These are phyloP conservation scores for Halcyon badia DNA, from an alignment of 2,797 vertebrate species.

Conservation along the genomic window DNA sequence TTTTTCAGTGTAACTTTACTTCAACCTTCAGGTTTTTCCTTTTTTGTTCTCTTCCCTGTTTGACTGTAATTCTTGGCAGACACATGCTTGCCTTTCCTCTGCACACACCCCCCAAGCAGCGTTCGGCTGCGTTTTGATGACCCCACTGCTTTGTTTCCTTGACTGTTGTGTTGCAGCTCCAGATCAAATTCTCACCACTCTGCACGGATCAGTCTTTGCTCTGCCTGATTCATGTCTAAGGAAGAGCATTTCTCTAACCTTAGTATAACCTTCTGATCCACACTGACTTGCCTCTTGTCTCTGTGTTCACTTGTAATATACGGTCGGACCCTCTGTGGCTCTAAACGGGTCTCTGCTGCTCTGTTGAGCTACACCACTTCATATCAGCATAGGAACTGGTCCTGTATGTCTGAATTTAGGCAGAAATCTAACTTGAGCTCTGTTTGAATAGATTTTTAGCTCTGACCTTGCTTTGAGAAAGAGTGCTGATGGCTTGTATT, in stretches of 20 bases:
- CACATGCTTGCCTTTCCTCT: neutral
- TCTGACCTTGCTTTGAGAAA: neutral
- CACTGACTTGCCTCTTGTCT: neutral
- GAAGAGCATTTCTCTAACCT: conserved; percentile 15
- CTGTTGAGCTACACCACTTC: neutral
- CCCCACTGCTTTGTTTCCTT: neutral
- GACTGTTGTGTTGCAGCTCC: neutral
- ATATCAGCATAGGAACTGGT: neutral
- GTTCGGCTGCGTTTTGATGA: neutral
- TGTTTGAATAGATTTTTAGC: neutral
- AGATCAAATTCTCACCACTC: conserved; percentile 18
- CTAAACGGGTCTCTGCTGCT: neutral
- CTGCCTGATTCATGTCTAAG: neutral
- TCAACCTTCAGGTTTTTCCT: neutral
- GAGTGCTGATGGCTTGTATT: neutral
- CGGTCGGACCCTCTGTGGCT: neutral
- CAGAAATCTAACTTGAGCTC: neutral
- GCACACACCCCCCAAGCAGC: neutral
- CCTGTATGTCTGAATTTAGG: neutral
- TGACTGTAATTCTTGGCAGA: neutral
- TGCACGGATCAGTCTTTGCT: neutral
- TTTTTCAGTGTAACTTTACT: neutral
- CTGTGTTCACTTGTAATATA: neutral
- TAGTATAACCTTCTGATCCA: neutral
- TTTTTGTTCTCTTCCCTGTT: neutral